Base-by-base conservation (phyloP, 2,888 invertebrate genomes). In the Chrysolina oricalcia region DNA sequence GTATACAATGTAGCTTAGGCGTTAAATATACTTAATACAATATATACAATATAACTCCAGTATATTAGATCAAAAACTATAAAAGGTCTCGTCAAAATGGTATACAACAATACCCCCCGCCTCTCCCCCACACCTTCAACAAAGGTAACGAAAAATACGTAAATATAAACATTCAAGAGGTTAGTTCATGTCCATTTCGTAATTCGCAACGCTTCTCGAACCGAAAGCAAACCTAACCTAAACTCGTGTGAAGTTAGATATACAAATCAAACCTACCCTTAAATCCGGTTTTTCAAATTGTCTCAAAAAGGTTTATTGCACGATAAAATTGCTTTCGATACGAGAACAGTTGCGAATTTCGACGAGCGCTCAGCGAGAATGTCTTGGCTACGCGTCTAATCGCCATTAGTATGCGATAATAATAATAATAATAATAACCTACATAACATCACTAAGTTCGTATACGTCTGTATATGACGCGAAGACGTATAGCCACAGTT, bases 401-500 rank as follows among this genome's bases (percentile, higher is more conserved):
- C 66, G 74, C 75, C 72, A 43, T 71, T 75, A 70, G 78, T 78
- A 80, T 80, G 69, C 80, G 81, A 82, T 77, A 79, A 81, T 81
- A 81, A 81, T 78, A 35, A 81, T 78, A 35, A 35, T 35, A 78
- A 82, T 82, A 81, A 82, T 82, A 78, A 82, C 81, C 84, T 86
- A 85, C 83, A 81, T 83, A 86, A 85, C 86, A 86, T 87, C 86
- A 87, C 86, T 85, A 86, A 84, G 84, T 81, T 87, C 87, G 87
- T 87, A 87, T 87, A 87, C 87, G 81, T 85, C 82, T 83, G 83
- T 85, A 74, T 76, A 50, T 66, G 74, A 70, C 74, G 72, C 62
- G 65, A 70, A 74, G 75, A 72, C 74, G 75, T 68, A 73, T 62
- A 69, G 72, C 74, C 66, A 72, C 27, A 73, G 72, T 73, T 73